Percentiles rank a stretch among this genome's conserved stretches.
Conservation (phyloP, 2,888 invertebrate species). For the Nephrotoma flavescens region DNA sequence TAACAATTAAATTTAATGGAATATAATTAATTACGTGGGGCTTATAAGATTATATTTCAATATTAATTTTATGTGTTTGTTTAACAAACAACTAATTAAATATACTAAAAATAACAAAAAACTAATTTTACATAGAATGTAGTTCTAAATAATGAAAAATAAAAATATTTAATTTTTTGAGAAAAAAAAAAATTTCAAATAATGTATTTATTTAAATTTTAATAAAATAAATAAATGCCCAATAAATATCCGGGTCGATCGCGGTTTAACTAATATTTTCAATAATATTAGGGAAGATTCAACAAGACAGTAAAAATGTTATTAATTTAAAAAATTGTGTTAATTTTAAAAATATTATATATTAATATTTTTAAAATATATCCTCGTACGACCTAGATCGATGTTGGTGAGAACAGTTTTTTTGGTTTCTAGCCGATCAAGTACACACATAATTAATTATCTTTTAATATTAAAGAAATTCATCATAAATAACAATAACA, state of each 20-base stretch:
- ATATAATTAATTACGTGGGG: background rate
- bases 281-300: background rate
- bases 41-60: background rate
- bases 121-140: background rate
- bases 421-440: conserved; percentile 6
- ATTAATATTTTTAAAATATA: background rate
- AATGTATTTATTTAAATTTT: background rate
- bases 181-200: background rate
- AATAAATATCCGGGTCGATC: background rate
- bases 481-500: background rate
- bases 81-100: background rate
- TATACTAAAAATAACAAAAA: background rate
- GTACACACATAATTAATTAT: background rate
- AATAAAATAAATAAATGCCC: background rate
- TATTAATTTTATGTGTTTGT: background rate
- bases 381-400: conserved; percentile 3
- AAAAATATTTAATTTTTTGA: background rate
- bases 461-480: background rate
- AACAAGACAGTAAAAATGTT: background rate
- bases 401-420: conserved; percentile 9
- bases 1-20: background rate
- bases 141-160: background rate
- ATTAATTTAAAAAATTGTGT: background rate
- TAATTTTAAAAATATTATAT: background rate
- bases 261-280: background rate